Percentiles rank a stretch among this genome's conserved stretches.
Evolutionary conservation across 2,888 invertebrate species (phyloP).

Genomic region (Drosophila sordidapex): DNA sequence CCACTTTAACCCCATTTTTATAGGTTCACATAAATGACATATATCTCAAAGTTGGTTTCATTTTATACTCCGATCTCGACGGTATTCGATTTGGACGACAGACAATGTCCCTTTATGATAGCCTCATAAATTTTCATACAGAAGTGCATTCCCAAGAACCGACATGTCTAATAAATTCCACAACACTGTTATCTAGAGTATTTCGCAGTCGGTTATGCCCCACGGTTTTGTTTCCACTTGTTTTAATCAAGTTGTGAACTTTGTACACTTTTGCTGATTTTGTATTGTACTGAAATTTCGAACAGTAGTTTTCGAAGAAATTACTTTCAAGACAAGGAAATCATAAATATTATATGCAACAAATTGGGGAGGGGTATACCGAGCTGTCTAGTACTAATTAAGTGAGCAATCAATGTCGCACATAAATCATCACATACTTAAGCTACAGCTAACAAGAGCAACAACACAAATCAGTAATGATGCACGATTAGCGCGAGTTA

Average conservation of each 20-base stretch:
- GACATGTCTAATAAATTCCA: not conserved
- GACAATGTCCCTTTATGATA: not conserved
- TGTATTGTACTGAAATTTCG: not conserved
- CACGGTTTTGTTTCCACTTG: not conserved
- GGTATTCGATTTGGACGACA: not conserved
- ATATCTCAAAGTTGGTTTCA: not conserved
- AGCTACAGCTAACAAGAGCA: not conserved
- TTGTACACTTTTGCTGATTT: not conserved
- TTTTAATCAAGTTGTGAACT: not conserved
- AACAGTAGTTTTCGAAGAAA: not conserved
- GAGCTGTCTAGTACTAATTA: not conserved
- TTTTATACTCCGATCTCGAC: not conserved
- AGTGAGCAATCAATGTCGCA: slow-evolving; percentile 2
- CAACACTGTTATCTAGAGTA: not conserved
- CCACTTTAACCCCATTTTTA: not conserved
- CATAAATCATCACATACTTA: slow-evolving; percentile 8
- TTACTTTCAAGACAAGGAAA: not conserved
- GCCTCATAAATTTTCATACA: not conserved
- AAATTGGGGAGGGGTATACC: not conserved
- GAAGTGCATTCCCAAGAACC: not conserved
- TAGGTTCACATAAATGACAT: not conserved
- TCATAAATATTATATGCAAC: not conserved
- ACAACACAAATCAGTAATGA: not conserved
- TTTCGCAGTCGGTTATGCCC: not conserved
- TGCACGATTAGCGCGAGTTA: not conserved